Evolutionary conservation across 2,797 vertebrate genomes (phyloP).

Genomic region (Myotis daubentonii): DNA sequence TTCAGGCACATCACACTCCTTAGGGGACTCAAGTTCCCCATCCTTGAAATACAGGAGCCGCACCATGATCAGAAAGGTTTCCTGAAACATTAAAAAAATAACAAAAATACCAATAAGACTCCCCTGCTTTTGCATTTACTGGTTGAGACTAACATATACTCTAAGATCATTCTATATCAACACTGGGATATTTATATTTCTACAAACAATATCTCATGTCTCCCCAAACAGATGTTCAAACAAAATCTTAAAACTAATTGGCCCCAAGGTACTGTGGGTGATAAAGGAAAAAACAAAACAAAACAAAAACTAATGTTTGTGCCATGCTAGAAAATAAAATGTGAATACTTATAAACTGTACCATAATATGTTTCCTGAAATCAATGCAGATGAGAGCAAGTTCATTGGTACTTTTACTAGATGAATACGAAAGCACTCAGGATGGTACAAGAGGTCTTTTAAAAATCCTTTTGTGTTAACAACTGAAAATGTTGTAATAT

Average conservation of each 20-base stretch:
- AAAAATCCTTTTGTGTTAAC: neutral
- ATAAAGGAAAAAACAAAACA: constrained; percentile 4
- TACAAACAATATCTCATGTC: constrained; percentile 24
- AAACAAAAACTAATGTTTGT: neutral
- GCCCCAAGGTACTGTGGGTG: neutral
- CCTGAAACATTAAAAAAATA: neutral
- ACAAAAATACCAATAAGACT: neutral
- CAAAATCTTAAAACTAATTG: constrained; percentile 53
- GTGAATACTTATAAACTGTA: constrained; percentile 25
- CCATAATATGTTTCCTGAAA: constrained; percentile 44
- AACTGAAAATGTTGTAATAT: constrained; percentile 64
- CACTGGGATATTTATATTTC: neutral
- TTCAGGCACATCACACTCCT: neutral
- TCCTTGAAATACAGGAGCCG: neutral
- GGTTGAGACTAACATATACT: neutral
- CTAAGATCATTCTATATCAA: neutral
- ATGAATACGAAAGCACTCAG: constrained; percentile 60
- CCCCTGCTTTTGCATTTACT: neutral
- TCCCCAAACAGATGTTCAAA: constrained; percentile 28
- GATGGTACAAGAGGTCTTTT: neutral
- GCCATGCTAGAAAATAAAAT: neutral
- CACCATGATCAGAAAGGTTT: neutral
- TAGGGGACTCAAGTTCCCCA: neutral
- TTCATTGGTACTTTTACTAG: constrained; percentile 51
- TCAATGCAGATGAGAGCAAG: neutral